Base-by-base conservation (phyloP, 2,888 invertebrate genomes). In the Drosophila multiciliata region DNA sequence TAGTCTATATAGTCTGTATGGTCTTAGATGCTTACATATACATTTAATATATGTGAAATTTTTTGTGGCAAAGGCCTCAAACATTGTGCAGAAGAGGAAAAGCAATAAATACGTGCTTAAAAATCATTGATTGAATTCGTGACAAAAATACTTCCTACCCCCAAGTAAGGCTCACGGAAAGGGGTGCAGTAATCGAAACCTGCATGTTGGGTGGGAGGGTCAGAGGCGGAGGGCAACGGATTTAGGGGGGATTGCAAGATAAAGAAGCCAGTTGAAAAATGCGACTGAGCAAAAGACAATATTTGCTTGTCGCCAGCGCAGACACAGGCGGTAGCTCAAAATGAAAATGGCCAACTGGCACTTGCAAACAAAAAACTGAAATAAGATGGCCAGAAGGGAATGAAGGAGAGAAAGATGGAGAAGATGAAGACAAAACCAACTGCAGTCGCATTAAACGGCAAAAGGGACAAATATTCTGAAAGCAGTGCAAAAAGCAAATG, bases 111-210 rank as follows among this genome's bases (percentile, higher is more conserved):
- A 77, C 62, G 75, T 81, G 79, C 90, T 90, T 89, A 84, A 87
- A 89, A 87, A 82, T 90, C 89, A 73, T 87, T 88, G 80, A 88
- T 88, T 87, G 89, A 88, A 89, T 84, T 89, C 84, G 90, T 84
- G 89, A 87, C 85, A 87, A 72, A 90, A 89, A 84, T 87, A 80
- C 70, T 66, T 61, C 62, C 23, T n/a, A 20, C 55, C 59, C 59
- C 42, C 26, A 38, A 55, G 26, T 6, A 35, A 29, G 15, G 48
- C 36, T 48, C 7, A 38, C 8, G 38, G 54, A 35, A 57, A 40
- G 54, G 65, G 70, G 40, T 70, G 66, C 63, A 65, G 49, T 50
- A 55, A 68, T 60, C 64, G 55, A 32, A 32, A 42, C 55, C 29
- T n/a, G 9, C 5, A 23, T 4, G 7, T 3, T 2, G 17, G 17